Evolutionary conservation across 2,113 vertebrate genomes (phyloP).

Genomic region (Pipa parva): DNA sequence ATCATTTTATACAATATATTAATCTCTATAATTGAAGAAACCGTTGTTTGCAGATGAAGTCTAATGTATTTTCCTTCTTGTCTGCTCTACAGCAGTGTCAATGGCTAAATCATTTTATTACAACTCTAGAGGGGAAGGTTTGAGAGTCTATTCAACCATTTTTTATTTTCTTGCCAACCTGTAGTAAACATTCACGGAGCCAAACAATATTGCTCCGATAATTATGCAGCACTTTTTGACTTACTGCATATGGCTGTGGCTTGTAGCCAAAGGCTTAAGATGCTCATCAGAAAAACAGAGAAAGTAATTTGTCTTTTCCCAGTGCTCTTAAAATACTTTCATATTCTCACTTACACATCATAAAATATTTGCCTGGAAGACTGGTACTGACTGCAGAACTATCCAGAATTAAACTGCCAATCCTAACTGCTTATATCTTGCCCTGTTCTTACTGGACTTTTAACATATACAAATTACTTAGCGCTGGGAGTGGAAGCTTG

Average conservation of each 20-base stretch:
- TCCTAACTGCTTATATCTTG: too few species aligned
- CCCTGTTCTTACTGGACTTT: too few species aligned
- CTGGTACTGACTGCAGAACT: too few species aligned
- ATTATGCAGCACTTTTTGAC: conserved; percentile 28
- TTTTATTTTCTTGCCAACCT: conserved; percentile 19
- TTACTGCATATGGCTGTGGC: conserved; percentile 35
- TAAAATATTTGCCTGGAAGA: conserved; percentile 33
- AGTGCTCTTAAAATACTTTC: conserved; percentile 9
- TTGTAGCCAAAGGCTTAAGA: conserved; percentile 35
- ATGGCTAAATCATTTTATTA: conserved; percentile 35
- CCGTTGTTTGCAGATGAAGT: too few species aligned
- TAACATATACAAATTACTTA: too few species aligned
- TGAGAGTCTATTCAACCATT: conserved; percentile 25
- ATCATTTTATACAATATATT: too few species aligned
- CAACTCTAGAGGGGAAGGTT: conserved; percentile 23
- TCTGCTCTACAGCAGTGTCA: conserved; percentile 31
- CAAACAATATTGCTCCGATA: conserved; percentile 36
- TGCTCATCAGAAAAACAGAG: conserved; percentile 35
- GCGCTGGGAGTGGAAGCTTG: too few species aligned
- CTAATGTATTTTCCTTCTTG: too few species aligned
- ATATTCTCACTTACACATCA: conserved; percentile 38
- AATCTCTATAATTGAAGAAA: too few species aligned
- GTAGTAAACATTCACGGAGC: conserved; percentile 37
- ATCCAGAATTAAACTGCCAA: too few species aligned
- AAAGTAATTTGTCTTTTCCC: conserved; percentile 39